These are phyloP conservation scores for Haemorhous mexicanus DNA, from an alignment of 2,113 vertebrate species.

Conservation along the genomic window DNA sequence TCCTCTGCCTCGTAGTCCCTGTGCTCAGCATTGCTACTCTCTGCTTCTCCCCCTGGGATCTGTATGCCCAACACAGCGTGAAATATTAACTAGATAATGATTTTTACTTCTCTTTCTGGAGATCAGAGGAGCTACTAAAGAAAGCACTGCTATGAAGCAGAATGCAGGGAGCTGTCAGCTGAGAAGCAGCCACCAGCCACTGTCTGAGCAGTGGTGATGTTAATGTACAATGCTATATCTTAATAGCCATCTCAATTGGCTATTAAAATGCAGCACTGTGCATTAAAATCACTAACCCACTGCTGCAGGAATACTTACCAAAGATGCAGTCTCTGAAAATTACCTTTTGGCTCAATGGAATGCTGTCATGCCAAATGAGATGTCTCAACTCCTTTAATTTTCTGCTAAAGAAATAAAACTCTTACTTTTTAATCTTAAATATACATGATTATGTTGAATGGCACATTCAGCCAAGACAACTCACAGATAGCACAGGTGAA, in stretches of 20 bases:
- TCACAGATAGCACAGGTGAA: not conserved
- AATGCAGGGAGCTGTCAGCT: not conserved
- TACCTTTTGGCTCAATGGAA: slow-evolving; percentile 10
- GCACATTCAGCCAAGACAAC: not conserved
- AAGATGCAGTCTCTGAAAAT: slow-evolving; percentile 28
- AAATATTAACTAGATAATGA: slow-evolving; percentile 29
- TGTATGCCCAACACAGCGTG: not conserved
- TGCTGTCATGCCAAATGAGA: not conserved
- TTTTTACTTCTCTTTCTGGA: slow-evolving; percentile 28
- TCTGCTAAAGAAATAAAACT: slow-evolving; percentile 18
- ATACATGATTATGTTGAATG: not conserved
- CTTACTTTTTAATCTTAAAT: slow-evolving; percentile 23
- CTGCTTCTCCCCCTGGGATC: not conserved
- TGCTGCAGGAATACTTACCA: slow-evolving; percentile 6
- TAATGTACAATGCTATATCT: slow-evolving; percentile 25
- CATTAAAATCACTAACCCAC: slow-evolving; percentile 35
- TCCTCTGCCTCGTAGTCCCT: not conserved
- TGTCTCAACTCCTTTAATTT: slow-evolving; percentile 13
- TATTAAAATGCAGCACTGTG: slow-evolving; percentile 44
- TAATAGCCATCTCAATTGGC: slow-evolving; percentile 46
- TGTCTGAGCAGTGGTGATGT: not conserved
- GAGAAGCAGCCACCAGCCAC: not conserved
- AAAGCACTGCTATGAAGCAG: not conserved
- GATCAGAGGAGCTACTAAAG: not conserved
- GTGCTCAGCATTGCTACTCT: not conserved